Evolutionary conservation across 2,888 invertebrate species (phyloP).

Genomic region (Agrotis segetum): DNA sequence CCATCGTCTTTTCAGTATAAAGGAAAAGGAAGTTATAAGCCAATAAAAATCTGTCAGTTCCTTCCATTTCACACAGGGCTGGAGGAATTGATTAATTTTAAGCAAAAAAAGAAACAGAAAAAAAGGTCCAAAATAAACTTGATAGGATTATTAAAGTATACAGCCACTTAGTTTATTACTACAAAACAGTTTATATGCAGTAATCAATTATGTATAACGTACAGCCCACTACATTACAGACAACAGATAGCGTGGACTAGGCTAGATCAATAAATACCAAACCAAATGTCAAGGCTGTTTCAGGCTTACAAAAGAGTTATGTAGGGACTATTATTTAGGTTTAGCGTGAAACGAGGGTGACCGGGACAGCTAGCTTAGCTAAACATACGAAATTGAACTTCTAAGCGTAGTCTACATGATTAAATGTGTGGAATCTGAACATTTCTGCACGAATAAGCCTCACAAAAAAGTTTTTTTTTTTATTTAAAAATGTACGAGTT

Average conservation of each 20-base stretch:
- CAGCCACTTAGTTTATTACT: constrained; percentile 22
- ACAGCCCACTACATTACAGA: constrained; percentile 7
- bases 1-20: too few species aligned
- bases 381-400: neutral
- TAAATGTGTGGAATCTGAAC: neutral
- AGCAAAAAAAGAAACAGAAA: too few species aligned
- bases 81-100: too few species aligned
- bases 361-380: neutral
- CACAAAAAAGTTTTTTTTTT: too few species aligned
- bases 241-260: constrained; percentile 22
- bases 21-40: too few species aligned
- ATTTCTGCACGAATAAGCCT: neutral
- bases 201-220: neutral
- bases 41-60: too few species aligned
- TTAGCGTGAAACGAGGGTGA: constrained; percentile 34
- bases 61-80: too few species aligned
- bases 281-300: constrained; percentile 60
- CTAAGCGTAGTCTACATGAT: neutral
- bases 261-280: constrained; percentile 64
- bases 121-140: neutral
- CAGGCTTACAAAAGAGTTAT: constrained; percentile 40
- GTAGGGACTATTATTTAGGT: constrained; percentile 30
- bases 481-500: too few species aligned
- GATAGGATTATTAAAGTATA: neutral
- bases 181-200: neutral